Base-by-base conservation (phyloP, 1,140 invertebrate genomes). In the Chrysoperla carnea region DNA sequence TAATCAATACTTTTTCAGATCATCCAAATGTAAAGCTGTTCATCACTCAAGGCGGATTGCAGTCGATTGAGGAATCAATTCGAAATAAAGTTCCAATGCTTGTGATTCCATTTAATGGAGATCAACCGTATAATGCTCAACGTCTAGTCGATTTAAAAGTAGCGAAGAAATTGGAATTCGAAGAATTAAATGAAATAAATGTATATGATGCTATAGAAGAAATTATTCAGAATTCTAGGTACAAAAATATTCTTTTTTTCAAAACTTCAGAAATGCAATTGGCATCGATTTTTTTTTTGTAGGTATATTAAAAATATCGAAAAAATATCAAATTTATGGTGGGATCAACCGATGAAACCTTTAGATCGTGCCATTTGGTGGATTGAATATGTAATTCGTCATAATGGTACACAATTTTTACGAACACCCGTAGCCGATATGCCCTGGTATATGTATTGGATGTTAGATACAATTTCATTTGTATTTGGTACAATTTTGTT, bases 31-130 rank as follows among this genome's bases (percentile, higher is more conserved):
- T 68, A 4, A 62, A 63, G 49, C 43, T 70, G 2, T 76, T 77
- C 46, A 69, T 78, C 15, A 73, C 66, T 6, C 76, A 79, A 46
- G 73, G 75, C 29, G 76, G 76, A 2, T 54, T 69, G 9, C 65
- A 72, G 41, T 73, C 74, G 15, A 60, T 66, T 7, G 67, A 69
- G 38, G 75, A 78, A 54, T 67, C 70, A 0, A 60, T 73, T 8
- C 62, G 65, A 42, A 55, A 61, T 44, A 67, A 61, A n/a, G 64
- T 74, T 8, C 74, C 75, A 1, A 46, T 78, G 2, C 46, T 78
- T 6, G 63, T 59, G 6, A 55, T 65, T 13, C 60, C 62, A 6
- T 55, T 62, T 37, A 39, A 60, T 1, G 55, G 28, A 5, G 62
- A 63, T 37, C 62, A 64, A 39, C 28, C 8, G n/a, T 8, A 28